phyloP scores from a whole-genome alignment of 53 echinoderm and acorn worm genomes.

The Paracentrotus lividus region DNA sequence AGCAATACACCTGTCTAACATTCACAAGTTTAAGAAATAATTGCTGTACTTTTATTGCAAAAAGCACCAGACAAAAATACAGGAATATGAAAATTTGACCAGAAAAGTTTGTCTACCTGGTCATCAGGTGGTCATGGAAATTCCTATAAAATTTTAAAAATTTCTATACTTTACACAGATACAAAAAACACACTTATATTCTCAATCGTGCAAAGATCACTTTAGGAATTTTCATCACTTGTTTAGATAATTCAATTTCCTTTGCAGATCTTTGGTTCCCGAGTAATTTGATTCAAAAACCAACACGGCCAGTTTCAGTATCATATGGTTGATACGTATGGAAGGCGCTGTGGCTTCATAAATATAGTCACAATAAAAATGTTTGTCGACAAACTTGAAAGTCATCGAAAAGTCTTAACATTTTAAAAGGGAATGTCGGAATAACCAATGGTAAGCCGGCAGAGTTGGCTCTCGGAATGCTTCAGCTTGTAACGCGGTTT shows the following conservation, averaged over 20 bases:
- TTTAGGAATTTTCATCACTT: background rate
- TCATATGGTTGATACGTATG: background rate
- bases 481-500: slow-evolving; percentile 7
- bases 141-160: too few species aligned
- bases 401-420: background rate
- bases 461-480: background rate
- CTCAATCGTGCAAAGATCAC: too few species aligned
- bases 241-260: background rate
- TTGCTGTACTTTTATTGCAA: too few species aligned
- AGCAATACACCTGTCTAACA: background rate
- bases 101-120: too few species aligned
- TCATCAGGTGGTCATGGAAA: too few species aligned
- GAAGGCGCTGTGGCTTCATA: background rate
- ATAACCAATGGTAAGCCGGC: background rate
- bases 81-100: too few species aligned
- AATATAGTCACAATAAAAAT: background rate
- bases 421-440: background rate
- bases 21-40: too few species aligned
- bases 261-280: background rate
- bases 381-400: background rate
- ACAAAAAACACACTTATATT: too few species aligned
- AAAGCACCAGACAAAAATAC: too few species aligned
- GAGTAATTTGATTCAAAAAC: slow-evolving; percentile 7
- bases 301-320: background rate
- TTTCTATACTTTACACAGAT: too few species aligned